Conservation (phyloP, 64 coral and sea anemone genomes). For the Anthopleura sola region DNA sequence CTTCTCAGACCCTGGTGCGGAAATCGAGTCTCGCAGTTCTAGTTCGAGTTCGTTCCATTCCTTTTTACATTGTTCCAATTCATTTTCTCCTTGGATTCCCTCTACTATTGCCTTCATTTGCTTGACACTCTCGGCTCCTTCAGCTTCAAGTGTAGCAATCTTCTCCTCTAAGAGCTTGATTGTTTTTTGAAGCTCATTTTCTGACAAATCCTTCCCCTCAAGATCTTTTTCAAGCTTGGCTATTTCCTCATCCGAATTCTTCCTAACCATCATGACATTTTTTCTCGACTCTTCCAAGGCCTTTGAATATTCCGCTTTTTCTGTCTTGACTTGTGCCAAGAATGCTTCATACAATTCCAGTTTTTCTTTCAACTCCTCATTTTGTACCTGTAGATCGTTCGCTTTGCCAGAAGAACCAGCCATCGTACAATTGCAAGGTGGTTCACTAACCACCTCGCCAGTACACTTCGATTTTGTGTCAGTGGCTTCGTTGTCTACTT, state of each 20-base stretch:
- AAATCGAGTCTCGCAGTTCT: background rate
- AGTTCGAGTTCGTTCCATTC: background rate
- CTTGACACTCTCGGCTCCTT: background rate
- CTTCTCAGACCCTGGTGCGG: background rate
- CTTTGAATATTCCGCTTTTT: background rate
- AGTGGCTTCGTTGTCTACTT: no score
- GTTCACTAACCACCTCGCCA: background rate
- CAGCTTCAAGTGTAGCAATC: background rate
- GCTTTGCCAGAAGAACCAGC: background rate
- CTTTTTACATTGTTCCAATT: background rate
- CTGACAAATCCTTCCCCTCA: background rate
- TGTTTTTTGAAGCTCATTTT: background rate
- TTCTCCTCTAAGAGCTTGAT: slow-evolving; percentile 8
- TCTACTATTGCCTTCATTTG: background rate
- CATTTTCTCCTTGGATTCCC: background rate
- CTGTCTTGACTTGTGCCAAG: background rate
- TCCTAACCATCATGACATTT: background rate
- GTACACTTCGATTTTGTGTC: background rate
- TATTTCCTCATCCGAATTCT: background rate
- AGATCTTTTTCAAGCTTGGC: background rate
- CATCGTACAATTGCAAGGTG: background rate
- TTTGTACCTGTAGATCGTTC: background rate
- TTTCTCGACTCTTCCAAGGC: background rate
- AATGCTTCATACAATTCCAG: background rate
- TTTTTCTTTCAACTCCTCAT: background rate